These are phyloP conservation scores for Pelobates fuscus DNA, from an alignment of 2,113 vertebrate species.

Conservation along the genomic window DNA sequence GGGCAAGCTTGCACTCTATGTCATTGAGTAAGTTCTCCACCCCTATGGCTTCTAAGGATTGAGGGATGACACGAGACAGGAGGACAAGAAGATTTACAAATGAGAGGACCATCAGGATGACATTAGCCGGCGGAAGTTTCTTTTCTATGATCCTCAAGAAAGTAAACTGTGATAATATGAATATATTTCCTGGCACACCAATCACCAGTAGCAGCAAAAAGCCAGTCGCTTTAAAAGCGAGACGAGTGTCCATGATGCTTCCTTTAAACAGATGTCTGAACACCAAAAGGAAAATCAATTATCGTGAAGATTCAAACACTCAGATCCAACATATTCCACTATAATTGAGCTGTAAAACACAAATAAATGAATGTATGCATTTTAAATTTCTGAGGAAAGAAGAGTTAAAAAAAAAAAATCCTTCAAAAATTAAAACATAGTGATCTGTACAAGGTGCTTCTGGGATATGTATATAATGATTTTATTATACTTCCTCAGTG, in stretches of 20 bases:
- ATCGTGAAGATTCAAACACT: too few relatives aligned
- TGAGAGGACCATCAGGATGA: constrained; percentile 68
- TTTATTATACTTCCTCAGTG: too few relatives aligned
- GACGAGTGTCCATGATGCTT: neutral
- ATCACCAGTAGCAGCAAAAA: constrained; percentile 56
- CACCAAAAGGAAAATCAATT: neutral
- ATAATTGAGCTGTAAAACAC: too few relatives aligned
- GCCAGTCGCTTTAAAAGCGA: constrained; percentile 26
- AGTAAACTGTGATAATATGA: constrained; percentile 65
- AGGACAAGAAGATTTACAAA: constrained; percentile 68
- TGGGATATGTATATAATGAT: too few relatives aligned
- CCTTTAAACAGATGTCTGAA: neutral
- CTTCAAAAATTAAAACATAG: too few relatives aligned
- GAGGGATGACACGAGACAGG: constrained; percentile 63
- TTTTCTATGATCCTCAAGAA: constrained; percentile 56
- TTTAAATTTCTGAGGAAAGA: too few relatives aligned
- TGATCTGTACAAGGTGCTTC: too few relatives aligned
- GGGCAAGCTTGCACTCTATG: constrained; percentile 64
- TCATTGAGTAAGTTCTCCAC: constrained; percentile 61
- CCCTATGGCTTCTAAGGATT: constrained; percentile 65
- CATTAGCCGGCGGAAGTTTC: constrained; percentile 65
- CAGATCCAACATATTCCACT: too few relatives aligned
- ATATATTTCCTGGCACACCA: constrained; percentile 68
- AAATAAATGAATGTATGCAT: too few relatives aligned
- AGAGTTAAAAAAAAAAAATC: too few relatives aligned